Conservation (phyloP, 1,140 invertebrate genomes). For the Pseudomyrmex sp. region DNA sequence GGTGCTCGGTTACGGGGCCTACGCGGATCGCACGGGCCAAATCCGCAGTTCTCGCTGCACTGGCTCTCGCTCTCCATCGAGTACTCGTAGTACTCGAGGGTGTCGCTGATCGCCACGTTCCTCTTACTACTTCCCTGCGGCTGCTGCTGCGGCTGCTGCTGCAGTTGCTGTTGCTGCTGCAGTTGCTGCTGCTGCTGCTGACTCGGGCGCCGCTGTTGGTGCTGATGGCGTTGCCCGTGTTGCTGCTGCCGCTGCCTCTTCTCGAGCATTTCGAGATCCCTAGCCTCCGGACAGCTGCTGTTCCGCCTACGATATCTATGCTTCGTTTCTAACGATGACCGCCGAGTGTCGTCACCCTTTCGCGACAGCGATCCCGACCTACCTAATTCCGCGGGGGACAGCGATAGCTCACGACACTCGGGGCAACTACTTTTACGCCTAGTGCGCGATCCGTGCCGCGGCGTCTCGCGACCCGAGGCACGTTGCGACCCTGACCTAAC, state of each 20-base stretch:
- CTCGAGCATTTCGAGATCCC: conserved; percentile 77
- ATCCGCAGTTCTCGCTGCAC: conserved; percentile 85
- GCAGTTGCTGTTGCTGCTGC: conserved; percentile 41
- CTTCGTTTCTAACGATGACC: conserved; percentile 59
- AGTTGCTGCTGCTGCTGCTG: conserved; percentile 38
- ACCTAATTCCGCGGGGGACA: conserved; percentile 65
- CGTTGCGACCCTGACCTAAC: conserved; percentile 66
- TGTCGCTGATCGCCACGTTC: conserved; percentile 85
- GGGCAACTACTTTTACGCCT: conserved; percentile 78
- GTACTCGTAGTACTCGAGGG: conserved; percentile 84
- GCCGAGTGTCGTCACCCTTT: conserved; percentile 59
- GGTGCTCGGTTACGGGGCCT: conserved; percentile 84
- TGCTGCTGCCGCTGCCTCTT: conserved; percentile 64
- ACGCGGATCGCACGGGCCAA: conserved; percentile 85
- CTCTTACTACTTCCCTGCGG: conserved; percentile 80
- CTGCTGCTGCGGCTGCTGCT: conserved; percentile 59
- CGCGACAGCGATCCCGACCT: conserved; percentile 68
- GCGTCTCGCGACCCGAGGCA: conserved; percentile 45
- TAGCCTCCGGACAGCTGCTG: conserved; percentile 82
- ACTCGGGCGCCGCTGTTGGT: background rate
- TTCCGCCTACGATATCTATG: conserved; percentile 78
- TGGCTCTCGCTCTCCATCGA: conserved; percentile 85
- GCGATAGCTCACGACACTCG: conserved; percentile 76
- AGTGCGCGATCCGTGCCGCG: conserved; percentile 54
- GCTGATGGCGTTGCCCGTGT: conserved; percentile 6